Conservation (phyloP, 2,113 vertebrate genomes). For the Xyliphius kryptos region DNA sequence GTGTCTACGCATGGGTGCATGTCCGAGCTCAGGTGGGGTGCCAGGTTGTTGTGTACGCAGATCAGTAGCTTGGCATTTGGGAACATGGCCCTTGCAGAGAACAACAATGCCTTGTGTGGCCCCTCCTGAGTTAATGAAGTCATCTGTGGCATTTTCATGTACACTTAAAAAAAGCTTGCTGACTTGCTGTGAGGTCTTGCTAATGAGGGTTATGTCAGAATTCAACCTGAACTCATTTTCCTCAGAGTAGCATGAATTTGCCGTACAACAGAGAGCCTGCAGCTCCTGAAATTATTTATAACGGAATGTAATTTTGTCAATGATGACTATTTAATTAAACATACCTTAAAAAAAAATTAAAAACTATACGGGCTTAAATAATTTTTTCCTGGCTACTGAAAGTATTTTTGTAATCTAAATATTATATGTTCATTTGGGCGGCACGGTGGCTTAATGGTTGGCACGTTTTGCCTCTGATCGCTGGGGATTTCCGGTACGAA, state of each 20-base stretch:
- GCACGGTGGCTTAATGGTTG: too few species aligned
- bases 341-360: too few species aligned
- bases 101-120: conserved; percentile 20
- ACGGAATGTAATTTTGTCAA: too few species aligned
- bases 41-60: conserved; percentile 17
- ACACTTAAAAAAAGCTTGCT: conserved; percentile 4
- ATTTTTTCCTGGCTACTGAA: too few species aligned
- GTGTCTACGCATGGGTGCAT: not conserved
- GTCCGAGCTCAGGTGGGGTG: conserved; percentile 9
- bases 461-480: too few species aligned
- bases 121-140: conserved; percentile 40
- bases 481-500: too few species aligned
- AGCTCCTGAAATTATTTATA: too few species aligned
- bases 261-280: too few species aligned
- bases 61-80: conserved; percentile 43
- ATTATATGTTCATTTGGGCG: too few species aligned
- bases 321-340: too few species aligned
- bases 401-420: too few species aligned
- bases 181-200: conserved; percentile 24
- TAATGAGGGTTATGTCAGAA: conserved; percentile 38
- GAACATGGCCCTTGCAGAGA: conserved; percentile 28
- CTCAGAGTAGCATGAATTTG: conserved; percentile 12
- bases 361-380: too few species aligned
- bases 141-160: conserved; percentile 38
- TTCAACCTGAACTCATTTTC: conserved; percentile 22